These are phyloP conservation scores for Tipula unca DNA, from an alignment of 2,888 invertebrate species.

Conservation along the genomic window DNA sequence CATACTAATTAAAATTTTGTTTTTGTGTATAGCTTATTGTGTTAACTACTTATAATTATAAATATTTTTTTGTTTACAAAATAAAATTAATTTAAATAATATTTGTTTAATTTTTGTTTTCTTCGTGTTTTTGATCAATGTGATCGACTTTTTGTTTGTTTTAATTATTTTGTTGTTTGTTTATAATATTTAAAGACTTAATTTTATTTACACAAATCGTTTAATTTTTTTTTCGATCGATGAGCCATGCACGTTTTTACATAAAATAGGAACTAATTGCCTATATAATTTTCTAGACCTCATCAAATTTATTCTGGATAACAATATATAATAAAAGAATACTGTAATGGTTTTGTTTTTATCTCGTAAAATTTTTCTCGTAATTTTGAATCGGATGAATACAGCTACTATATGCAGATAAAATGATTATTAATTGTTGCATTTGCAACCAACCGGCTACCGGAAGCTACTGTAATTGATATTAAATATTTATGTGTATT, in stretches of 20 bases:
- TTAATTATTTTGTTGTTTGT: neutral
- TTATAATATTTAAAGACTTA: neutral
- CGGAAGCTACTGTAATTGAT: neutral
- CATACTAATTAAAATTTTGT: neutral
- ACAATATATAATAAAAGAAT: neutral
- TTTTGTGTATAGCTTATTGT: neutral
- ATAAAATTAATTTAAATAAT: neutral
- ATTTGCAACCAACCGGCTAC: neutral
- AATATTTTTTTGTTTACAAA: neutral
- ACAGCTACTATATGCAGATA: neutral
- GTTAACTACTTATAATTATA: neutral
- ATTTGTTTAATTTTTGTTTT: neutral
- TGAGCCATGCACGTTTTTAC: neutral
- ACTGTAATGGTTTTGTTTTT: neutral
- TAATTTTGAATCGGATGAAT: neutral
- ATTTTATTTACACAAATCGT: constrained; percentile 4
- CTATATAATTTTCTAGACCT: neutral
- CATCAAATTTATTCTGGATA: neutral
- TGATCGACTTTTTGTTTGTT: neutral
- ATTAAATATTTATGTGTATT: neutral
- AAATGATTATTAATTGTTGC: no score
- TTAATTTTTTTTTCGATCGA: neutral
- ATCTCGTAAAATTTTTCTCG: neutral
- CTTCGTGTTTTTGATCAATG: neutral
- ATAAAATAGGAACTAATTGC: neutral